Evolutionary conservation across 2,113 vertebrate genomes (phyloP).

Genomic region (Salvator merianae): DNA sequence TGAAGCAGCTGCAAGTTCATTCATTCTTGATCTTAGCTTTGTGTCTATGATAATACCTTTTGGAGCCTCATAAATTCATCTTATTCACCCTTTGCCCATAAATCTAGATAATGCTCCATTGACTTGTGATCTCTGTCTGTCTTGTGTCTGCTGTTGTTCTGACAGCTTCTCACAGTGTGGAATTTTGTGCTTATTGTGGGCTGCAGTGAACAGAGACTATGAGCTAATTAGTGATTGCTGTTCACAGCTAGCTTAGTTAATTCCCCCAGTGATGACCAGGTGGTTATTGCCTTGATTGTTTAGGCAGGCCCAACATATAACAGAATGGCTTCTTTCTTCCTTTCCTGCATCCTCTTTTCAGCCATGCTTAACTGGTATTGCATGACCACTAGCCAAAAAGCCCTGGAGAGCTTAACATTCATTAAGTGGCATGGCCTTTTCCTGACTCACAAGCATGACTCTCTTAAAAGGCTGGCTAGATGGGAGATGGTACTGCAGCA

Average conservation of each 20-base stretch:
- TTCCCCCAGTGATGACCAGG: background rate
- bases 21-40: background rate
- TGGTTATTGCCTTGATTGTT: background rate
- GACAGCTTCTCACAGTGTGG: background rate
- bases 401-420: background rate
- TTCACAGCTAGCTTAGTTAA: background rate
- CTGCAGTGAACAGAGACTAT: background rate
- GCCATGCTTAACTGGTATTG: background rate
- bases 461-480: no score
- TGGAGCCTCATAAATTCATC: background rate
- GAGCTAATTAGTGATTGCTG: accelerated
- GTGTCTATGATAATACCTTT: background rate
- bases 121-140: background rate
- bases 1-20: background rate
- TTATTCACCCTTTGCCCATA: background rate
- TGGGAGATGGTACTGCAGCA: background rate
- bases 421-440: background rate
- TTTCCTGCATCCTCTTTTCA: background rate
- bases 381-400: background rate
- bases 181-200: background rate
- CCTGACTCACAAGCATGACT: background rate
- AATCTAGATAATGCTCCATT: background rate
- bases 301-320: background rate
- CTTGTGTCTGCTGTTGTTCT: background rate
- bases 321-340: background rate